Evolutionary conservation across 2,888 invertebrate genomes (phyloP), one percentile per base, ranked within the genome.

Genomic region (Ochropacha duplaris): DNA sequence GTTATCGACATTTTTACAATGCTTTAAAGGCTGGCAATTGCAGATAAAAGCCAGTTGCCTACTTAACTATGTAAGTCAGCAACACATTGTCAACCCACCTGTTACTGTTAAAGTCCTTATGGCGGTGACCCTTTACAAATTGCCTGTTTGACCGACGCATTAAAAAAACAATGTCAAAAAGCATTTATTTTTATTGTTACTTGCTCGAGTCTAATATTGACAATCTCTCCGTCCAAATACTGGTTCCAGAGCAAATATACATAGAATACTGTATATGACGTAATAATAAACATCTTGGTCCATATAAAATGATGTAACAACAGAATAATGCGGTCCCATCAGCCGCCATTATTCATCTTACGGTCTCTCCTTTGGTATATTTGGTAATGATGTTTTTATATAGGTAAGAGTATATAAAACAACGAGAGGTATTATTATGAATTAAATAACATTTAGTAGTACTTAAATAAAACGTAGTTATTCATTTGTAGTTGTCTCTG

Each of bases 271-370:
- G 14, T 49, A 31, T 49, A 9, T 22, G 55, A 12, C 39, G 54
- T 58, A 58, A 58, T 58, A 59, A 55, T 54, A 54, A 58, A 55
- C 34, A 52, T 26, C n/a, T 34, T 49, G 51, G 55, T 51, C 49
- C 26, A 24, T 31, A 57, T 36, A 54, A 54, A 59, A 49, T 16
- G 49, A 44, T 50, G 31, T 36, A 58, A 26, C 22, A 56, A 49
- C 52, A 31, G 55, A 54, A 57, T 34, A 57, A 22, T 50, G 55
- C 55, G 57, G 50, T 24, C 50, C 44, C 50, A 61, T 61, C 59
- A 59, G 61, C 36, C n/a, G 24, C 22, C 56, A 55, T 61, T 57
- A 50, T 54, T 34, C 49, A 16, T 55, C 26, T 44, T 50, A 50
- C 51, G 51, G 26, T 28, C 16, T 31, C 31, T n/a, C 19, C 19